Conservation (phyloP, 2,888 invertebrate genomes). For the Liposcelis brunnea region DNA sequence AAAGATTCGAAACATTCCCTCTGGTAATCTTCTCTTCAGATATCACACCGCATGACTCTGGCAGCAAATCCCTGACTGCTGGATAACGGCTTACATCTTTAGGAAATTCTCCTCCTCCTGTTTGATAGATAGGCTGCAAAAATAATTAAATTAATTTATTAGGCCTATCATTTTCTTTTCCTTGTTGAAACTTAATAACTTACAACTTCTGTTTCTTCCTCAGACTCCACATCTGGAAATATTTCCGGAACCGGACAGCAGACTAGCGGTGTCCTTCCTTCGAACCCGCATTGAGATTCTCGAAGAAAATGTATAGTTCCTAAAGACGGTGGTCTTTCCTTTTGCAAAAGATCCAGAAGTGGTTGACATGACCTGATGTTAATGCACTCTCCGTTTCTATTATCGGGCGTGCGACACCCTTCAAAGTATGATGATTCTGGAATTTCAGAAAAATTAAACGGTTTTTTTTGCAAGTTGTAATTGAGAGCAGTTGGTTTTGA, state of each 20-base stretch:
- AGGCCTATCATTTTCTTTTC: neutral
- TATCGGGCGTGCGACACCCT: conserved; percentile 12
- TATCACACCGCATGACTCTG: conserved; percentile 36
- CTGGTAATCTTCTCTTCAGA: conserved; percentile 34
- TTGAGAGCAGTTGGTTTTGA: too few species aligned
- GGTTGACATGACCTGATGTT: conserved; percentile 4
- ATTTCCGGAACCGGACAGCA: conserved; percentile 13
- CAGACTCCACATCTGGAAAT: too few species aligned
- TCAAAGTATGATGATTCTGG: neutral
- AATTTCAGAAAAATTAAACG: too few species aligned
- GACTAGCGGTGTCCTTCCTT: conserved; percentile 12
- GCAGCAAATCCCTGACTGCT: neutral
- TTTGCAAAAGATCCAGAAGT: conserved; percentile 9
- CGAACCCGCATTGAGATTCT: conserved; percentile 14
- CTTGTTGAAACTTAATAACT: too few species aligned
- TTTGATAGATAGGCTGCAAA: neutral
- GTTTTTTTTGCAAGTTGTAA: too few species aligned
- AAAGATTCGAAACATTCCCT: conserved; percentile 40
- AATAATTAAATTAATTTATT: neutral
- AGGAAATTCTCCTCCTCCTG: neutral
- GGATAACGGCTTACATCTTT: neutral
- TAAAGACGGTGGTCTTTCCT: conserved; percentile 7
- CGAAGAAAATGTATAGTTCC: conserved; percentile 12
- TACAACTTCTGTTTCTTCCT: too few species aligned
- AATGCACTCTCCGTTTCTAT: conserved; percentile 13